Evolutionary conservation across 2,888 invertebrate species (phyloP), one percentile per base, ranked within the genome.

Genomic region (Drosophila pseudotalamancana): DNA sequence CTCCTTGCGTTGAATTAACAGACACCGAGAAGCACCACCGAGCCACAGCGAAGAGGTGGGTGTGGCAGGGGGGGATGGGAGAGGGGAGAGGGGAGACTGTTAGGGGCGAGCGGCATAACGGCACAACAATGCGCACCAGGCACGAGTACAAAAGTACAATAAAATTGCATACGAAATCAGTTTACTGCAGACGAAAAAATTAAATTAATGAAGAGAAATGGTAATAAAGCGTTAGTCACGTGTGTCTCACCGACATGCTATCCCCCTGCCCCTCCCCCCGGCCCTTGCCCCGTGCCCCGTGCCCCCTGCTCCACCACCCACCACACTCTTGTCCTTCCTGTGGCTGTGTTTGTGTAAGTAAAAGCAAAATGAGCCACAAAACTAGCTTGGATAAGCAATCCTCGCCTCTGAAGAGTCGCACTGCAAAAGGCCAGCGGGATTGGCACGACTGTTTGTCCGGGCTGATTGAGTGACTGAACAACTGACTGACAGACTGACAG

Each of bases 81-180:
- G 42, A 16, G 18, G 18, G 3, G 5, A 14, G 9, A 18, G 0
- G 25, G 2, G 14, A 16, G 19, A 2, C 48, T 34, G 46, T 34
- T 23, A 25, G 32, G 42, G 67, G 8, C 45, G 48, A 34, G 60
- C 32, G 51, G 74, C 64, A 81, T 72, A 77, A 80, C 86, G 83
- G 48, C 83, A 83, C 87, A 86, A 81, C 84, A 86, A 81, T 70
- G 84, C 87, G 80, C 84, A 76, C 83, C 81, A 87, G 81, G 87
- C 81, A 82, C 85, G 81, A 87, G 85, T 83, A 77, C 87, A 84
- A 75, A 84, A 87, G 87, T 84, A 87, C 85, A 87, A 87, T 82
- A 82, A 82, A 82, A 87, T 85, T 85, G 82, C 87, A 87, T 87
- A 82, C 85, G 82, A 87, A 85, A 82, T 85, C 82, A 87, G 82